phyloP scores from a whole-genome alignment of 2,888 invertebrate genomes.

The Limnephilus auricula region DNA sequence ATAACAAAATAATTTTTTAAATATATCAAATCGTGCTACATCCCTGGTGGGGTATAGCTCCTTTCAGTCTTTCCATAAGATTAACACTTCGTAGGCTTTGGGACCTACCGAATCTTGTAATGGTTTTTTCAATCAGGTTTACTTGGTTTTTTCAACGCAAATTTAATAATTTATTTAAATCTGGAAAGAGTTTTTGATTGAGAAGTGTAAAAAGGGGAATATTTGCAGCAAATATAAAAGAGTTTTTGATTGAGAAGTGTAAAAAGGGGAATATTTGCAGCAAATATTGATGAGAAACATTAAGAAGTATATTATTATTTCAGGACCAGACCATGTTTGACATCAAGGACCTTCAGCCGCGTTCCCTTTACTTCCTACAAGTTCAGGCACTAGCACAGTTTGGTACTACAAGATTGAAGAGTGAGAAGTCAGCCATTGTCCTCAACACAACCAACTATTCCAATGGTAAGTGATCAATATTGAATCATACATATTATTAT shows the following conservation, averaged over 20 bases:
- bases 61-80: no score
- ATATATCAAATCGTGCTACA: background rate
- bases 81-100: no score
- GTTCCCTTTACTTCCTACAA: slow-evolving; percentile 87
- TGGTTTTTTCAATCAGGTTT: no score
- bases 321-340: slow-evolving; percentile 82
- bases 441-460: slow-evolving; percentile 82
- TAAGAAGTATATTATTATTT: slow-evolving; percentile 66
- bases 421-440: slow-evolving; percentile 84
- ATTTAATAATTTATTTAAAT: no score
- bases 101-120: no score
- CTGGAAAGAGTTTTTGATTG: background rate
- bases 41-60: no score
- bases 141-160: no score
- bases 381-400: slow-evolving; percentile 86
- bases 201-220: background rate
- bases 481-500: background rate
- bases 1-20: background rate
- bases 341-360: slow-evolving; percentile 81
- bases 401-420: slow-evolving; percentile 82
- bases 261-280: background rate
- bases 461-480: slow-evolving; percentile 69
- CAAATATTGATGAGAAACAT: background rate
- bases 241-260: background rate
- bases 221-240: background rate